Evolutionary conservation across 2,888 invertebrate genomes (phyloP), one percentile per base, ranked within the genome.

Genomic region (Dioctria linearis): DNA sequence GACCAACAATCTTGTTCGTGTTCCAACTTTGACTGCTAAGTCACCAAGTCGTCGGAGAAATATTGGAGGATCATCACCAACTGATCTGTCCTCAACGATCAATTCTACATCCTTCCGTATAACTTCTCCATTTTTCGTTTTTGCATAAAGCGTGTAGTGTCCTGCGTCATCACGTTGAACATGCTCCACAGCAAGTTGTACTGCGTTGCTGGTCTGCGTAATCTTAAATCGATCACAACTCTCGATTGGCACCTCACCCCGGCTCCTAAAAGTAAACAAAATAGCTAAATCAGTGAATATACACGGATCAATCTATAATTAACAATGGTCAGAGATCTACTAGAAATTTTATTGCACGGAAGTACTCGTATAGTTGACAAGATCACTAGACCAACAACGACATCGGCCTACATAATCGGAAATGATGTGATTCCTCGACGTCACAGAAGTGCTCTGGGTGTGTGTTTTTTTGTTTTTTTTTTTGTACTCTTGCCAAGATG

Each of bases 21-120:
- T 95, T 86, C 97, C 97, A 86, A 97, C 96, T 90, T 97, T 96
- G 82, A 96, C 96, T 11, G 95, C 93, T 78, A 96, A 92, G 89
- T 97, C 96, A 86, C 94, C 94, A 78, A 97, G 92, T 83, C 96
- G 92, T 82, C 97, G 92, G 82, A 96, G 90, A 90, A 98, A 97
- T 83, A 93, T 91, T 40, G 98, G 97, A 8, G 94, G 94, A 88
- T 94, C 93, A 82, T 94, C 94, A 75, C 93, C 93, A 61, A 90
- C 90, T 49, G 89, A 91, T 83, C 91, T 89, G 86, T 91, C 92
- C 82, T 92, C 92, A 67, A 93, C 91, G 80, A 90, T 88, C 78
- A 92, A 89, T 85, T 91, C 91, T 83, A 92, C 86, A 83, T 91
- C 90, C 84, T 90, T 89, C 84, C 92, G 88, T 76, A 90, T 90